Evolutionary conservation across 2,113 vertebrate species (phyloP).

Genomic region (Zootoca vivipara): DNA sequence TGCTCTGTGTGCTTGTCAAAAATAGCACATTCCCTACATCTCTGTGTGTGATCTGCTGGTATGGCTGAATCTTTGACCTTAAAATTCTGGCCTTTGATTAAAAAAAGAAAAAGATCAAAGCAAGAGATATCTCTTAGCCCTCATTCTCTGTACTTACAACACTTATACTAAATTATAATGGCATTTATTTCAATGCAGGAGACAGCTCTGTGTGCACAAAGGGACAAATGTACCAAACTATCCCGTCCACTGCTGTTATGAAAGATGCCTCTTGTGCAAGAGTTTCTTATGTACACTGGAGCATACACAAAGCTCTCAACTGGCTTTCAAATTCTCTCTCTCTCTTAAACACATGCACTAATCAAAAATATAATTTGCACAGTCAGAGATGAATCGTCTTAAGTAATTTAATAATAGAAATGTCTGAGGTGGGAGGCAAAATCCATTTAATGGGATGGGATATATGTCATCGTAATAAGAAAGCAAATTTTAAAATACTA

Average conservation of each 20-base stretch:
- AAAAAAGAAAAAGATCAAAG: background rate
- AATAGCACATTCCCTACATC: background rate
- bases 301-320: background rate
- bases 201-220: background rate
- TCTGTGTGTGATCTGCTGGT: background rate
- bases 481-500: slow-evolving; percentile 7
- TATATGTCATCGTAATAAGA: background rate
- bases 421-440: background rate
- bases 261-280: background rate
- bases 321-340: background rate
- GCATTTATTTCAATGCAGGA: background rate
- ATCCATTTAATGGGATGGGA: slow-evolving; percentile 9
- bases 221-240: background rate
- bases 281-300: background rate
- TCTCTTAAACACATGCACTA: too few relatives aligned
- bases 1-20: background rate
- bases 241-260: background rate
- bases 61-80: background rate
- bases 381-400: background rate
- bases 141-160: background rate
- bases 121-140: background rate
- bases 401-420: background rate
- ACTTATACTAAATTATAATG: background rate
- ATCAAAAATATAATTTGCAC: background rate
- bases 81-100: background rate